Evolutionary conservation across 2,888 invertebrate species (phyloP), one percentile per base, ranked within the genome.

Genomic region (Priocnemis perturbator): DNA sequence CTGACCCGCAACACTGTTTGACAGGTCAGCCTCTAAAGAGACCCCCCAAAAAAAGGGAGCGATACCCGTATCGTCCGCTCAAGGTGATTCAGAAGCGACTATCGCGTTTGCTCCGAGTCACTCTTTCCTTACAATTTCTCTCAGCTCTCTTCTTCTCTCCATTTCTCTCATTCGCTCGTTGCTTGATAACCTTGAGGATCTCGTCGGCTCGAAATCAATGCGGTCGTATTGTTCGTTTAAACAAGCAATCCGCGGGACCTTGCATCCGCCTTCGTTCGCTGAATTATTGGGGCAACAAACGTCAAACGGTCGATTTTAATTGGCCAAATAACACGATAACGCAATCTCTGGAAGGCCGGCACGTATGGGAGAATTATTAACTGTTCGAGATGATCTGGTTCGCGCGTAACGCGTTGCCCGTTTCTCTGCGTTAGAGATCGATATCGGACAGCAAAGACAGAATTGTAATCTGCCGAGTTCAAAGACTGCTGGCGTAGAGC

Each of bases 241-340:
- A 74, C 64, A 64, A 72, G 75, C 73, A 68, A 63, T 69, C 74
- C 60, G 45, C 48, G 64, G 61, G 77, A 61, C 84, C 82, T 84
- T 82, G 83, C 66, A 74, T 74, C 71, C 72, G 76, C 59, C 77
- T 77, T 72, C 69, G 74, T 78, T 80, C 76, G 66, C 64, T 77
- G 80, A 81, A 81, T 83, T 82, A 81, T 83, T 80, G 74, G 75
- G 63, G 73, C 81, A 79, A 82, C 81, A 82, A 85, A 84, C 81
- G 79, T 82, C 80, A 75, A 76, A 77, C 78, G 77, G 73, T 69
- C 77, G 77, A 76, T 77, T 78, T 76, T 73, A 79, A 81, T 82
- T 76, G 78, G 69, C 65, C 71, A 71, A 79, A 79, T 77, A 78
- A 73, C 63, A 71, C 78, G 79, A 81, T 81, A 76, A 71, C 72